Conservation (phyloP, 2,797 vertebrate genomes). For the Anas capensis region DNA sequence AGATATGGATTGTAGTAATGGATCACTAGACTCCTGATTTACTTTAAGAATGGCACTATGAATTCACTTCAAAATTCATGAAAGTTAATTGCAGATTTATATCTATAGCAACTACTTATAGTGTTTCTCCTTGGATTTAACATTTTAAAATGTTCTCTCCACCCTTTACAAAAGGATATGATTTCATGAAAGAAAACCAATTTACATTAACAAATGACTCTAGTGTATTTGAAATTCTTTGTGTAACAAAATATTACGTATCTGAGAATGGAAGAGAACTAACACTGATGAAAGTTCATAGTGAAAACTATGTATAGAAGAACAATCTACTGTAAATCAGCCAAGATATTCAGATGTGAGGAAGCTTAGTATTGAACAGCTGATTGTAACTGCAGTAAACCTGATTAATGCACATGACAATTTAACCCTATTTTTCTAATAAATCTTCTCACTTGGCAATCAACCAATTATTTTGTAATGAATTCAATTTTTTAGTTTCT, state of each 20-base stretch:
- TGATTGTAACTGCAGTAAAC: slow-evolving; percentile 61
- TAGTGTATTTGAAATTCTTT: slow-evolving; percentile 61
- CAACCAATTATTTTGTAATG: slow-evolving; percentile 52
- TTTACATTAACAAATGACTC: slow-evolving; percentile 67
- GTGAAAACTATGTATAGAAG: not conserved
- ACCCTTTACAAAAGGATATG: slow-evolving; percentile 34
- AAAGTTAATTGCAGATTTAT: slow-evolving; percentile 22
- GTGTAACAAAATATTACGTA: slow-evolving; percentile 61
- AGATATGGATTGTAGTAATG: slow-evolving; percentile 8
- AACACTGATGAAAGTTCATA: slow-evolving; percentile 40
- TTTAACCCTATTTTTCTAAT: slow-evolving; percentile 37
- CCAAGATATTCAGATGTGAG: slow-evolving; percentile 43
- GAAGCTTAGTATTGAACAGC: slow-evolving; percentile 64
- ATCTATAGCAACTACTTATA: slow-evolving; percentile 26
- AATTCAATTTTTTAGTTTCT: slow-evolving; percentile 38
- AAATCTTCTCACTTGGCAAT: slow-evolving; percentile 54
- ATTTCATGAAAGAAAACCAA: slow-evolving; percentile 64
- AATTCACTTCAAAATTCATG: slow-evolving; percentile 58
- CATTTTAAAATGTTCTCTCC: slow-evolving; percentile 55
- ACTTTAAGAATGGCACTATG: slow-evolving; percentile 3
- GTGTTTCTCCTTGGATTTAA: slow-evolving; percentile 49
- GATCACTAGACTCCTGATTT: slow-evolving; percentile 45
- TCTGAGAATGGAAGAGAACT: slow-evolving; percentile 40
- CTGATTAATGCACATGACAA: slow-evolving; percentile 55
- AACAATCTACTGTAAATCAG: slow-evolving; percentile 52